These are phyloP conservation scores for Rhabdophis nuchalis DNA, from an alignment of 2,797 vertebrate species.

Conservation along the genomic window DNA sequence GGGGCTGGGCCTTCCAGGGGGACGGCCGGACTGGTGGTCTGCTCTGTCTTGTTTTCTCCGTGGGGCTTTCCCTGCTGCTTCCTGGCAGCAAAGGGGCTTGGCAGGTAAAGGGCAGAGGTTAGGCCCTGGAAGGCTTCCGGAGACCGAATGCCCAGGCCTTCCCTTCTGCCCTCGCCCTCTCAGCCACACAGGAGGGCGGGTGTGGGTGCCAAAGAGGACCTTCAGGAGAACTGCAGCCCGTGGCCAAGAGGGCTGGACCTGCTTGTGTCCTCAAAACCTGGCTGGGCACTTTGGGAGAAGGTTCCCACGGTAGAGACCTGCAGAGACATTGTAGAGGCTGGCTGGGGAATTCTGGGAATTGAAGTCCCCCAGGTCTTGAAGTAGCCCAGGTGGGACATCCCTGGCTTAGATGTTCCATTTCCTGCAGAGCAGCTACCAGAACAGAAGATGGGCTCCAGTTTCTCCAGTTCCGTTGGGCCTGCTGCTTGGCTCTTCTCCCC, in stretches of 20 bases:
- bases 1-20: neutral
- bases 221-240: neutral
- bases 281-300: neutral
- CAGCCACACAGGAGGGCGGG: no score
- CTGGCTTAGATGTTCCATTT: neutral
- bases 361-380: no score
- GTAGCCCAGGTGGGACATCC: neutral
- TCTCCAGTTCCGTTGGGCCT: neutral
- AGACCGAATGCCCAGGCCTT: neutral
- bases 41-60: neutral
- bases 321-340: no score
- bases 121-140: neutral
- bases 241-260: neutral
- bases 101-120: neutral
- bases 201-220: neutral
- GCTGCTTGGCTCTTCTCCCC: no score
- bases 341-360: no score
- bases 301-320: neutral
- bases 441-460: neutral
- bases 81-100: neutral
- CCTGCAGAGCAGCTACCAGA: neutral
- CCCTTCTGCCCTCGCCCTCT: no score
- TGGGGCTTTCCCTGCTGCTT: neutral
- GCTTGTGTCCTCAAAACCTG: neutral
- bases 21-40: neutral